Conservation (phyloP, 2,888 invertebrate genomes). For the Kryphioiulus occultus region DNA sequence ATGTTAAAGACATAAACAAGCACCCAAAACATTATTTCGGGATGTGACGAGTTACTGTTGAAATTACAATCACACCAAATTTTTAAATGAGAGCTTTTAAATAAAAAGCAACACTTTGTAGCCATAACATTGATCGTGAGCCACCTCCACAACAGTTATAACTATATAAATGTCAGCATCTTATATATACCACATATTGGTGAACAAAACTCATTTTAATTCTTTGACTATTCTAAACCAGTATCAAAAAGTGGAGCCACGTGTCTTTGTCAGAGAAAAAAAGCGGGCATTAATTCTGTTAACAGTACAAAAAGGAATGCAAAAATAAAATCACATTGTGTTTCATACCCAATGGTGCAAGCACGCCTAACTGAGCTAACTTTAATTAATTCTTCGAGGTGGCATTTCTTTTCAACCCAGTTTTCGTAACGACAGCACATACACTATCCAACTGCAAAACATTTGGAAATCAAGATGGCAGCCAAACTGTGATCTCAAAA, state of each 20-base stretch:
- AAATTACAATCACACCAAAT: not conserved
- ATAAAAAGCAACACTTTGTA: not conserved
- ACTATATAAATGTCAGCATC: too few species aligned
- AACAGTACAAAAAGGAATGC: constrained; percentile 6
- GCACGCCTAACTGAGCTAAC: not conserved
- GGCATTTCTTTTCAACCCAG: not conserved
- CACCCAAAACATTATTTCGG: too few species aligned
- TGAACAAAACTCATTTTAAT: too few species aligned
- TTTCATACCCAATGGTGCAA: not conserved
- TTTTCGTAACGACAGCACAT: not conserved
- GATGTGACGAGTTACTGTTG: not conserved
- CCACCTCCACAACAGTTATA: not conserved
- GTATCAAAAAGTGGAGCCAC: not conserved
- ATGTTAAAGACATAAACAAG: not conserved
- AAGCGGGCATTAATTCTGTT: not conserved
- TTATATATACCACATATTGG: too few species aligned
- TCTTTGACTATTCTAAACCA: too few species aligned
- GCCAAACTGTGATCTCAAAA: not conserved
- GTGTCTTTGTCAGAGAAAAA: not conserved
- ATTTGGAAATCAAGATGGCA: too few species aligned
- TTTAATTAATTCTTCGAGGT: not conserved
- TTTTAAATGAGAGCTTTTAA: not conserved
- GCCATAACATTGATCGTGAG: not conserved
- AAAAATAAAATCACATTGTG: constrained; percentile 22
- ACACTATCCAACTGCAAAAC: too few species aligned